phyloP scores from a whole-genome alignment of 1,140 invertebrate species.

The Penaeus vannamei region DNA sequence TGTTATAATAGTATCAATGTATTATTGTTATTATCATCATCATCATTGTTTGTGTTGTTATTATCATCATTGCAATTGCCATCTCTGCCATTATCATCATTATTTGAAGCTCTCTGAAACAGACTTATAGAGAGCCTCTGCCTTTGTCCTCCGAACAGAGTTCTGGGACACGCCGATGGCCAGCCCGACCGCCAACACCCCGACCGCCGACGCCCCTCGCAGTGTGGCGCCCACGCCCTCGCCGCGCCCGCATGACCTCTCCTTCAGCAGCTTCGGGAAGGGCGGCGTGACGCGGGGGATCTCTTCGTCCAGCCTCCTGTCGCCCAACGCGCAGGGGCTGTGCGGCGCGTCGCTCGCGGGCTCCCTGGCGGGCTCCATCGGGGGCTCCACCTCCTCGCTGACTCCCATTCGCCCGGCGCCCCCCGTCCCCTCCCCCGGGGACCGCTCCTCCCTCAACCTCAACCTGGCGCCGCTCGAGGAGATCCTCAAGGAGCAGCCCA shows the following conservation, averaged over 20 bases:
- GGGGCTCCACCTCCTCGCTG: constrained; percentile 54
- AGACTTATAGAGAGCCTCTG: too few species aligned
- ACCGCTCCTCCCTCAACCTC: constrained; percentile 75
- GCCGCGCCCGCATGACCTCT: constrained; percentile 75
- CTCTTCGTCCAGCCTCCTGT: constrained; percentile 57
- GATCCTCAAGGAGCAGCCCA: constrained; percentile 68
- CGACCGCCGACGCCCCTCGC: constrained; percentile 25
- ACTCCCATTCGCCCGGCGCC: constrained; percentile 50
- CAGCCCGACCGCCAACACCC: constrained; percentile 75
- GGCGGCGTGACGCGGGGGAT: constrained; percentile 47
- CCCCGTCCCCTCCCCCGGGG: constrained; percentile 48
- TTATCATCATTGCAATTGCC: too few species aligned
- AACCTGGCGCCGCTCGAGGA: constrained; percentile 81
- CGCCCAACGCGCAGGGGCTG: constrained; percentile 36
- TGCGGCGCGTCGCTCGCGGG: constrained; percentile 1
- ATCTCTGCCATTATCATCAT: too few species aligned
- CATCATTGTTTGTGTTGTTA: too few species aligned
- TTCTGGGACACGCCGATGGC: constrained; percentile 92
- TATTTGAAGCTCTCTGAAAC: too few species aligned
- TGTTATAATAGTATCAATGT: too few species aligned
- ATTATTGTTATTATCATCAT: too few species aligned
- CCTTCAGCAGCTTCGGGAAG: constrained; percentile 67
- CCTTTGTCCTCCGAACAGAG: constrained; percentile 74
- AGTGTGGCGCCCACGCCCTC: constrained; percentile 73
- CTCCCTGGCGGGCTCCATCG: constrained; percentile 50